phyloP scores from a whole-genome alignment of 2,797 vertebrate genomes.

The Potorous gilbertii region DNA sequence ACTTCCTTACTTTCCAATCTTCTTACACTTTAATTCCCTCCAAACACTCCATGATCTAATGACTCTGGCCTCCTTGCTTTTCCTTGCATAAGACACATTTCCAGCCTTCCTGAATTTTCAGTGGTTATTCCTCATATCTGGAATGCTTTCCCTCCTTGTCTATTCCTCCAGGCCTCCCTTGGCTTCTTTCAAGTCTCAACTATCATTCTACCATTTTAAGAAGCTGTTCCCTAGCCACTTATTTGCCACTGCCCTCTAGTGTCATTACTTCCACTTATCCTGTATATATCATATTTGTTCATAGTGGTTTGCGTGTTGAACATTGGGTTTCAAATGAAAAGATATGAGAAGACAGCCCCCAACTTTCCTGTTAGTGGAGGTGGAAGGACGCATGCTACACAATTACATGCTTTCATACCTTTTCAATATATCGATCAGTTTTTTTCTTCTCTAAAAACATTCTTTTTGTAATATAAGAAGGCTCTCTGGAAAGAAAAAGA shows the following conservation, averaged over 20 bases:
- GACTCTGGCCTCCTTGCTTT: no score
- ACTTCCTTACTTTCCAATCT: not conserved
- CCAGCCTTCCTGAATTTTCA: no score
- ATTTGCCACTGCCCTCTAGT: no score
- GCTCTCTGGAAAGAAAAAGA: not conserved
- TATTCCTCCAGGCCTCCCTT: no score
- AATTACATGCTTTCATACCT: not conserved
- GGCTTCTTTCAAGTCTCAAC: no score
- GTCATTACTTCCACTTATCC: no score
- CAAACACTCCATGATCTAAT: not conserved
- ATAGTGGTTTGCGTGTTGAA: not conserved
- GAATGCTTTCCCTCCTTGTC: no score
- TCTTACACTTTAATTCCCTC: not conserved
- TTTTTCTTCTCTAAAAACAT: not conserved
- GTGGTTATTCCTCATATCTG: no score
- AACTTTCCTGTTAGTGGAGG: not conserved
- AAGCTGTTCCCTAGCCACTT: no score
- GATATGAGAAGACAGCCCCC: not conserved
- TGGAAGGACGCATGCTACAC: not conserved
- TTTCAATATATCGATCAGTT: not conserved
- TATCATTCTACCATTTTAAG: no score
- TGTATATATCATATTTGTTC: no score
- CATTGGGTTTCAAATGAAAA: not conserved
- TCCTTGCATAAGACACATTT: no score
- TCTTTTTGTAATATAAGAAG: not conserved